Base-by-base conservation (phyloP, 2,113 vertebrate genomes). In the Elgaria multicarinata region DNA sequence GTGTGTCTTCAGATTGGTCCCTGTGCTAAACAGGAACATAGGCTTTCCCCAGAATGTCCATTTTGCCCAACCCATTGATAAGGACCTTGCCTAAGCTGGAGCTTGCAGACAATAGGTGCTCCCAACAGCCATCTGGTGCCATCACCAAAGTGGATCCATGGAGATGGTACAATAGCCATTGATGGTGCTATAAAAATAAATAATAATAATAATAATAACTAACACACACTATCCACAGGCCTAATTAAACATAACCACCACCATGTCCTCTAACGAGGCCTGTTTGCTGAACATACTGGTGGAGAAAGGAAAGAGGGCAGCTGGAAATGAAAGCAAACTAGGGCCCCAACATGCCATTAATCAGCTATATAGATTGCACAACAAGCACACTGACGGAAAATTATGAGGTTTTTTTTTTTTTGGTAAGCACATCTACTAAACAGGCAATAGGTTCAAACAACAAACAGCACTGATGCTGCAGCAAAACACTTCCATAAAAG, bases 271-370 rank as follows among this genome's bases (percentile, higher is more conserved):
- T 64, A 44, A 12, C 20, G 22, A n/a, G 7, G 55, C 26, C 33
- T 89, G 33, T 84, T 85, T 89, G 81, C 81, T 84, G 71, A 64
- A 64, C 26, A 62, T 44, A 50, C 18, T 62, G 50, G 67, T 36
- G 22, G 69, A 39, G 39, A 53, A 9, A 22, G 42, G 50, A 42
- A 20, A 74, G 55, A 36, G 53, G 78, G 53, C 67, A 81, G 67
- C 77, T 55, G 87, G n/a, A n/a, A 55, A 53, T 14, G 9, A 71
- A 81, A 58, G 82, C 88, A 89, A 89, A 84, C 81, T 84, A 84
- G 67, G 81, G 3, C 62, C 78, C 50, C 22, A 69, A 62, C 9
- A 42, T 46, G 78, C 78, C 62, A 77, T 77, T 69, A 66, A 33
- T 14, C 64, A 39, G 74, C 26, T 66, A 33, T 66, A 33, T 31